These are phyloP conservation scores for Nomada goodeniana DNA, from an alignment of 2,888 invertebrate species.

Conservation along the genomic window DNA sequence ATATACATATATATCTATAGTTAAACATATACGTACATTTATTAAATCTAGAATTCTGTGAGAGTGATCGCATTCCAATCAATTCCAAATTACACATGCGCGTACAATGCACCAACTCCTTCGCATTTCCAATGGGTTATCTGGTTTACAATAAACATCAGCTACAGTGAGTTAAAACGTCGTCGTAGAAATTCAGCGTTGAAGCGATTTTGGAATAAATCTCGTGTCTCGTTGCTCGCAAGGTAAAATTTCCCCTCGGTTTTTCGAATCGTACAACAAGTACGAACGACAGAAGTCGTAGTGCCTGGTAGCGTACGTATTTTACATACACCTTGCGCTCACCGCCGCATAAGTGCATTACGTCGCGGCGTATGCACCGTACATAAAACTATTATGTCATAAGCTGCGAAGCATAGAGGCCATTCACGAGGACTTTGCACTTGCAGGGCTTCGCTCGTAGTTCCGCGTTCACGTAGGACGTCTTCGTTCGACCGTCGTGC, in stretches of 20 bases:
- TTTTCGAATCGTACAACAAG: background rate
- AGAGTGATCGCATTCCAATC: no score
- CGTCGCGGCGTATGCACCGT: slow-evolving; percentile 20
- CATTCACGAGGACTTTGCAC: slow-evolving; percentile 75
- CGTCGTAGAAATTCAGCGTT: no score
- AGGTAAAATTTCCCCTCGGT: background rate
- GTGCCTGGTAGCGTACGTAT: slow-evolving; percentile 9
- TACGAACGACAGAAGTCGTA: slow-evolving; percentile 15
- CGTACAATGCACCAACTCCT: background rate
- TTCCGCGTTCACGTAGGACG: slow-evolving; percentile 53
- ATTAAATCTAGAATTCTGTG: no score
- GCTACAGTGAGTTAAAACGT: no score
- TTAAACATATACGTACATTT: no score
- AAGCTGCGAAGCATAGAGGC: slow-evolving; percentile 76
- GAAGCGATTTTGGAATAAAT: no score
- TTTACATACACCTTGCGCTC: slow-evolving; percentile 7
- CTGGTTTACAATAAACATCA: no score
- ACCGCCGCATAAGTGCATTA: slow-evolving; percentile 42
- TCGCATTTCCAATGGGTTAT: no score
- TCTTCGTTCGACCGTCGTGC: slow-evolving; percentile 22
- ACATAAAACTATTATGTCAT: slow-evolving; percentile 77
- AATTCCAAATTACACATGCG: background rate
- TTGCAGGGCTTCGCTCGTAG: slow-evolving; percentile 65
- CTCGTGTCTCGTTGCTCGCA: no score
- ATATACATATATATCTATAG: no score